phyloP scores from a whole-genome alignment of 2,888 invertebrate genomes.

The Saturnia japonica region DNA sequence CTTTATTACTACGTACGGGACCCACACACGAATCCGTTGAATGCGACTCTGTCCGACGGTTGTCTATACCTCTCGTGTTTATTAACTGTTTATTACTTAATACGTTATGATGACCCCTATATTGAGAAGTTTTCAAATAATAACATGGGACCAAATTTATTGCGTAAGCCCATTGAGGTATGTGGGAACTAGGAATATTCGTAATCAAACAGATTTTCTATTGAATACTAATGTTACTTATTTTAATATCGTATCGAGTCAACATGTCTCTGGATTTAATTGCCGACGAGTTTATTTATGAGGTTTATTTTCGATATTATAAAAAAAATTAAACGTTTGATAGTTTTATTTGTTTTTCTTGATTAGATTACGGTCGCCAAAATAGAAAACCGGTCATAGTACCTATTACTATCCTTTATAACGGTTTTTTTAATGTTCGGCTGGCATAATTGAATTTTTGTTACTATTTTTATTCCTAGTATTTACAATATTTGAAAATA shows the following conservation, averaged over 20 bases:
- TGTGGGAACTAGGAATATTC: slow-evolving; percentile 49
- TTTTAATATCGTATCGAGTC: neutral
- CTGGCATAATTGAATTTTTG: too few relatives aligned
- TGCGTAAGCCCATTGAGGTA: slow-evolving; percentile 38
- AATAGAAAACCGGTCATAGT: too few relatives aligned
- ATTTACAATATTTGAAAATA: neutral
- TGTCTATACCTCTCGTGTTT: slow-evolving; percentile 49
- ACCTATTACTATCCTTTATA: too few relatives aligned
- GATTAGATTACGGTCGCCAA: too few relatives aligned
- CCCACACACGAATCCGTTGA: neutral
- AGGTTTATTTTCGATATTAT: neutral
- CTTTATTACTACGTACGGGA: neutral
- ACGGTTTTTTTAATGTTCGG: too few relatives aligned
- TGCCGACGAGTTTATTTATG: neutral
- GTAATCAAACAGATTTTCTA: slow-evolving; percentile 10
- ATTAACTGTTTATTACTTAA: slow-evolving; percentile 78
- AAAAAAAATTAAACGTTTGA: neutral
- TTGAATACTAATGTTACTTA: slow-evolving; percentile 10
- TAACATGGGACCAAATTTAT: slow-evolving; percentile 31
- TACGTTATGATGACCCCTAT: slow-evolving; percentile 60
- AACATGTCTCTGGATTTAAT: neutral
- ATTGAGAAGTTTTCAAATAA: slow-evolving; percentile 43
- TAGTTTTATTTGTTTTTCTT: neutral
- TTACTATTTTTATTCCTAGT: too few relatives aligned
- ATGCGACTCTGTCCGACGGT: slow-evolving; percentile 19